A percentile compares a stretch with the other conserved stretches of the same genome.
These are phyloP conservation scores for Xylota segnis DNA, from an alignment of 2,888 invertebrate genomes.

Conservation along the genomic window DNA sequence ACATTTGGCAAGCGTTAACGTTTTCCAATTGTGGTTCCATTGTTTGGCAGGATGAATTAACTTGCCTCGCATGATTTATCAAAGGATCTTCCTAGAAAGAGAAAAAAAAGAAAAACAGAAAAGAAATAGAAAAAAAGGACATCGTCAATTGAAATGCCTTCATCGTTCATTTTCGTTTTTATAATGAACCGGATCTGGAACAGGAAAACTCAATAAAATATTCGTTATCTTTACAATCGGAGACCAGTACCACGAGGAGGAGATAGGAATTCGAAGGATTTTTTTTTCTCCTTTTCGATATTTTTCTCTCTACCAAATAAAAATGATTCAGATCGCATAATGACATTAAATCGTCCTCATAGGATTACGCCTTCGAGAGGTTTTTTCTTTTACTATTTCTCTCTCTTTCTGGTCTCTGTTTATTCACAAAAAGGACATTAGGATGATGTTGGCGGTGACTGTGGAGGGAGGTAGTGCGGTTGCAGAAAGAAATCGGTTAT, in stretches of 20 bases:
- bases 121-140: constrained; percentile 16
- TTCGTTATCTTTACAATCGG: constrained; percentile 74
- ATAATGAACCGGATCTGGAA: constrained; percentile 74
- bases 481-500: constrained; percentile 67
- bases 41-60: constrained; percentile 75
- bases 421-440: constrained; percentile 59
- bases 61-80: constrained; percentile 72
- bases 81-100: constrained; percentile 63
- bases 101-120: too few relatives aligned
- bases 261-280: constrained; percentile 43
- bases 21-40: constrained; percentile 60
- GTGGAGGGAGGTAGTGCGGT: constrained; percentile 12
- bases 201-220: constrained; percentile 76
- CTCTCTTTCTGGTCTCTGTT: background rate
- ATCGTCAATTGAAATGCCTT: constrained; percentile 62
- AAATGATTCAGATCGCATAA: constrained; percentile 76
- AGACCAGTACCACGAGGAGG: constrained; percentile 1
- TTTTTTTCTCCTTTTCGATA: constrained; percentile 19
- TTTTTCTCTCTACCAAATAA: constrained; percentile 52
- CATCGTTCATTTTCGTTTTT: constrained; percentile 53
- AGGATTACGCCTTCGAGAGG: constrained; percentile 66
- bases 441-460: constrained; percentile 25
- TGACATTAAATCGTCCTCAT: constrained; percentile 75
- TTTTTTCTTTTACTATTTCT: constrained; percentile 19
- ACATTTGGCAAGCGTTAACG: constrained; percentile 73